A percentile compares a stretch with the other conserved stretches of the same genome.
These are phyloP conservation scores for Drosophila borealis DNA, from an alignment of 2,888 invertebrate genomes.

Conservation along the genomic window DNA sequence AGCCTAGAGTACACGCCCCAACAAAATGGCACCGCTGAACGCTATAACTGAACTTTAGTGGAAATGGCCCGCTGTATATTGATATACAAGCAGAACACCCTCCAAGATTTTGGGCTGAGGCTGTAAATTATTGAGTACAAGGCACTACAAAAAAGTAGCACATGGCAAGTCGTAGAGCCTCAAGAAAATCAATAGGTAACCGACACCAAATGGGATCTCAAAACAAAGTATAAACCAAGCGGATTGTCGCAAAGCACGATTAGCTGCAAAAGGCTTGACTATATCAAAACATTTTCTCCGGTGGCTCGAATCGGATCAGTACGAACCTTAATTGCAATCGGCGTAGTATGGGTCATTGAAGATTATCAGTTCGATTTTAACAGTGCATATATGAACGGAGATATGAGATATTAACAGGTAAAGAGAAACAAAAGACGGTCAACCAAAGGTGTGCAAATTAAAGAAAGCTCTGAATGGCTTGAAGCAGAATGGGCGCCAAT, in stretches of 20 bases:
- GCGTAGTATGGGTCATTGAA: no score
- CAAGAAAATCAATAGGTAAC: conserved; percentile 26
- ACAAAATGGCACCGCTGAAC: no score
- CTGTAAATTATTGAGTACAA: not conserved
- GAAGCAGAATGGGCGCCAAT: conserved; percentile 10
- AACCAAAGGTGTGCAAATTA: conserved; percentile 5
- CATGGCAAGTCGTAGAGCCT: conserved; percentile 55
- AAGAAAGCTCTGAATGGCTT: conserved; percentile 7
- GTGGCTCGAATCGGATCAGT: conserved; percentile 56
- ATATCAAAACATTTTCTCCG: conserved; percentile 67
- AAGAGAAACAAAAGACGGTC: conserved; percentile 8
- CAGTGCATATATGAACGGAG: no score
- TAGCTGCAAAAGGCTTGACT: conserved; percentile 76
- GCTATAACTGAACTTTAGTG: no score
- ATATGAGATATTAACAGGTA: not conserved
- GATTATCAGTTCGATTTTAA: no score
- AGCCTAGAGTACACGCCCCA: no score
- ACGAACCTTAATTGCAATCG: conserved; percentile 42
- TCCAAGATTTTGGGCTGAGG: no score
- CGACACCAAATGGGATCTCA: conserved; percentile 12
- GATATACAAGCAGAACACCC: no score
- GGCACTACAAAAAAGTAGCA: conserved; percentile 39
- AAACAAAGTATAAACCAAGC: conserved; percentile 49
- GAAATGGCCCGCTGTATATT: no score
- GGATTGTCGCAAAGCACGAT: conserved; percentile 64